Conservation (phyloP, 2,888 invertebrate species). For the Baronia brevicornis region DNA sequence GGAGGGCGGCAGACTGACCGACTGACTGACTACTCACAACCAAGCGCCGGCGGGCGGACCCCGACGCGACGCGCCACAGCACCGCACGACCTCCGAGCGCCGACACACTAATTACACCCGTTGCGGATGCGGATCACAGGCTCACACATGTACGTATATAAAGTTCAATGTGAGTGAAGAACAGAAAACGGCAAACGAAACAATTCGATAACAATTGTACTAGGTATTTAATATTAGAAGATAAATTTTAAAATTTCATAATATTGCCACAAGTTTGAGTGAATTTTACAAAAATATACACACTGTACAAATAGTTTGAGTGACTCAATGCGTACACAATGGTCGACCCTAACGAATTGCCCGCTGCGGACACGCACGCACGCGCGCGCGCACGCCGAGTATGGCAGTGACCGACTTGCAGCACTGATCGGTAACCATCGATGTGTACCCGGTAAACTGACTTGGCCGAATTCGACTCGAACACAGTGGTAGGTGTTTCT, state of each 20-base stretch:
- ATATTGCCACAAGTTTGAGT: constrained; percentile 70
- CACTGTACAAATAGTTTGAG: constrained; percentile 69
- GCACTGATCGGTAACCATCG: no score
- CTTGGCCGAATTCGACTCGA: no score
- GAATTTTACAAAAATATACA: constrained; percentile 74
- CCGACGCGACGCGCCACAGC: no score
- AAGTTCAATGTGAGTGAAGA: constrained; percentile 7
- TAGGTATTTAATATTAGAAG: constrained; percentile 57
- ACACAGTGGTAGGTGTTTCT: no score
- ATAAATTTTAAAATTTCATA: constrained; percentile 60
- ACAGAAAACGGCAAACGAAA: constrained; percentile 23
- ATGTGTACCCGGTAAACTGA: no score
- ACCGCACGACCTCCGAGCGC: constrained; percentile 7
- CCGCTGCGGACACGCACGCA: constrained; percentile 11
- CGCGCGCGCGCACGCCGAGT: constrained; percentile 7
- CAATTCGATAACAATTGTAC: constrained; percentile 57
- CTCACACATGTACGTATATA: constrained; percentile 1
- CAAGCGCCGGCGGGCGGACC: constrained; percentile 37
- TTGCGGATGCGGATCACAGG: constrained; percentile 5
- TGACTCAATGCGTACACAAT: constrained; percentile 52
- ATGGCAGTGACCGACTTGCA: constrained; percentile 2
- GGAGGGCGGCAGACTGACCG: constrained; percentile 19
- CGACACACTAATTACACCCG: constrained; percentile 4
- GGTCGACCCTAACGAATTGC: constrained; percentile 37
- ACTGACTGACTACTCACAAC: constrained; percentile 60